These are phyloP conservation scores for Argentina silus DNA, from an alignment of 2,797 vertebrate genomes.

Conservation along the genomic window DNA sequence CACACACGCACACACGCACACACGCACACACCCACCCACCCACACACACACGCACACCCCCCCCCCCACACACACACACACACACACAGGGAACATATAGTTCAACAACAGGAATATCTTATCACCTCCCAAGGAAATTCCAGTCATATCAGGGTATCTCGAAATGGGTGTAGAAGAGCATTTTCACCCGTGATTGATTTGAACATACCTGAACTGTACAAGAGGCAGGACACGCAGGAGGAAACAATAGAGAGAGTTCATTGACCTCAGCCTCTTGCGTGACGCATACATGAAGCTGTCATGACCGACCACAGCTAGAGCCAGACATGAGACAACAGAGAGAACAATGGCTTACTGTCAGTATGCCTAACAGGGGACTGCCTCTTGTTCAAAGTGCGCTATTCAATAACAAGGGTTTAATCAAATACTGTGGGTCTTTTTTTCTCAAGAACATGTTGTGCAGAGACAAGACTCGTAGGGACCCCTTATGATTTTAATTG, in stretches of 20 bases:
- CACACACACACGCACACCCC: too few relatives aligned
- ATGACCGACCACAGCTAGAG: neutral
- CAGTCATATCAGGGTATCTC: neutral
- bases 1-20: too few relatives aligned
- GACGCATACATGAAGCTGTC: neutral
- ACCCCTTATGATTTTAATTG: too few relatives aligned
- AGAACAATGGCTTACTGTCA: too few relatives aligned
- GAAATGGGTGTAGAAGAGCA: neutral
- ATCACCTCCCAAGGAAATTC: constrained; percentile 38
- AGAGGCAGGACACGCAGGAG: neutral
- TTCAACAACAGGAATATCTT: constrained; percentile 25
- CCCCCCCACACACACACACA: too few relatives aligned
- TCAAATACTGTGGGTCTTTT: neutral
- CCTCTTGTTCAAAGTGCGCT: neutral
- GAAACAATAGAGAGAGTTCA: constrained; percentile 10
- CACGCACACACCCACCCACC: too few relatives aligned
- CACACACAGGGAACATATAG: neutral
- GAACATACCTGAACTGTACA: neutral
- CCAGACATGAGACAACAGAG: neutral
- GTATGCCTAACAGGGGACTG: neutral
- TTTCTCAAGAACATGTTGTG: neutral
- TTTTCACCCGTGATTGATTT: constrained; percentile 8
- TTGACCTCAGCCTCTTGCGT: neutral
- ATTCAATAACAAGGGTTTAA: neutral
- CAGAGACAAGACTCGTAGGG: neutral